These are phyloP conservation scores for Varecia variegata DNA, from an alignment of 2,797 vertebrate species.

Conservation along the genomic window DNA sequence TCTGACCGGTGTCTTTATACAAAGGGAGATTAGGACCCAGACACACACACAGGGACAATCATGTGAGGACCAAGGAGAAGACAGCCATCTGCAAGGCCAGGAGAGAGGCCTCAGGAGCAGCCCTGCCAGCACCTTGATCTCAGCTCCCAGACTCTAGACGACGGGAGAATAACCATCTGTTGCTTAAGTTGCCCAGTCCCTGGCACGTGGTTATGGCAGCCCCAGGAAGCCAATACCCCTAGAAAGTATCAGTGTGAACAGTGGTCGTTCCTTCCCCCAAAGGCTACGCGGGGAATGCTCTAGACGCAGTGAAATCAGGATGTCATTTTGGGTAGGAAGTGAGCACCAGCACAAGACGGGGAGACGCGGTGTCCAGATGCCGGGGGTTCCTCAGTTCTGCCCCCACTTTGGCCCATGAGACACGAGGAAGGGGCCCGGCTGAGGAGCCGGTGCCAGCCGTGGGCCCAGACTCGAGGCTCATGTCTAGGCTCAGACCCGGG, in stretches of 20 bases:
- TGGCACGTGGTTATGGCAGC: too few species aligned
- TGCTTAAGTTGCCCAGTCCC: not conserved
- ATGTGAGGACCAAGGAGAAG: not conserved
- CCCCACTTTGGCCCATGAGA: not conserved
- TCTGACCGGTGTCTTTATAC: not conserved
- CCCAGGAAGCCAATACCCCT: not conserved
- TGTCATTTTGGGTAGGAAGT: not conserved
- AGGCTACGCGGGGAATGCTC: not conserved
- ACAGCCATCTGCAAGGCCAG: rapidly evolving
- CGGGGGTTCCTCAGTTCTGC: not conserved
- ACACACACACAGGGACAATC: rapidly evolving
- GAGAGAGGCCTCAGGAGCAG: rapidly evolving
- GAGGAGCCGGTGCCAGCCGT: not conserved
- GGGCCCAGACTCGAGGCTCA: rapidly evolving
- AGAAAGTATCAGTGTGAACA: not conserved
- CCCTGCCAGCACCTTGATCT: not conserved
- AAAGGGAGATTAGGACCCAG: not conserved
- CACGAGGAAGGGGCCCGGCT: not conserved
- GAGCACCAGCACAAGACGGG: not conserved
- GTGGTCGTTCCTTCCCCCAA: not conserved
- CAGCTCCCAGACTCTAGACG: not conserved
- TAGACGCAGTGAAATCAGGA: not conserved
- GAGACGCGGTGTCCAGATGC: rapidly evolving
- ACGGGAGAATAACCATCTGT: rapidly evolving
- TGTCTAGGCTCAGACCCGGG: not conserved